A percentile compares a stretch with the other conserved stretches of the same genome.
These are phyloP conservation scores for Uromys caudimaculatus DNA, from an alignment of 2,797 vertebrate genomes.

Conservation along the genomic window DNA sequence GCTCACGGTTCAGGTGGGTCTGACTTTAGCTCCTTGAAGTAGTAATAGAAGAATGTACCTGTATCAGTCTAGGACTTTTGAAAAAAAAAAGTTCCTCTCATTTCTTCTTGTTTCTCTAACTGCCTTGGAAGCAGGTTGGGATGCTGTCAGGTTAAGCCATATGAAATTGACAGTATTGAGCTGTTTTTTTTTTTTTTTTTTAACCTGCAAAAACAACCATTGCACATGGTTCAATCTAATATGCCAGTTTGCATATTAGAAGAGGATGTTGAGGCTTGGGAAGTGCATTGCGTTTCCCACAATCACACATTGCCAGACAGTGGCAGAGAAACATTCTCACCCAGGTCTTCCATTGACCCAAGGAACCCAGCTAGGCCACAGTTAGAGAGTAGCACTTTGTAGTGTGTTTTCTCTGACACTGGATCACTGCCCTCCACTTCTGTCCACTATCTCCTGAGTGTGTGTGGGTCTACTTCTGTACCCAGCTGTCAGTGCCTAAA, in stretches of 20 bases:
- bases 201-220: slow-evolving; percentile 15
- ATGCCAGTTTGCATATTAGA: slow-evolving; percentile 63
- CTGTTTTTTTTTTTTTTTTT: slow-evolving; percentile 22
- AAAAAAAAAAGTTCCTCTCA: slow-evolving; percentile 23
- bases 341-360: neutral
- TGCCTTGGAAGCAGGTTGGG: slow-evolving; percentile 13
- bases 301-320: neutral
- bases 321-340: slow-evolving; percentile 18
- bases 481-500: slow-evolving; percentile 75
- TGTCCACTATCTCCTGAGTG: slow-evolving; percentile 34
- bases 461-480: slow-evolving; percentile 67
- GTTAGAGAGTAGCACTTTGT: neutral
- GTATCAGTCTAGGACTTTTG: slow-evolving; percentile 34
- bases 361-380: neutral
- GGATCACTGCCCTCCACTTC: slow-evolving; percentile 13
- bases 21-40: slow-evolving; percentile 59
- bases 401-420: neutral
- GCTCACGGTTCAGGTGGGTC: slow-evolving; percentile 31
- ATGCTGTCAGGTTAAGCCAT: neutral
- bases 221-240: slow-evolving; percentile 45
- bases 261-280: slow-evolving; percentile 61
- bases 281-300: slow-evolving; percentile 11
- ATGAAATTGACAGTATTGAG: slow-evolving; percentile 49
- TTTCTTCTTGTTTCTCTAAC: slow-evolving; percentile 27
- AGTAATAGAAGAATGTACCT: slow-evolving; percentile 6